Evolutionary conservation across 2,888 invertebrate genomes (phyloP).

Genomic region (Hyposoter dolosus): DNA sequence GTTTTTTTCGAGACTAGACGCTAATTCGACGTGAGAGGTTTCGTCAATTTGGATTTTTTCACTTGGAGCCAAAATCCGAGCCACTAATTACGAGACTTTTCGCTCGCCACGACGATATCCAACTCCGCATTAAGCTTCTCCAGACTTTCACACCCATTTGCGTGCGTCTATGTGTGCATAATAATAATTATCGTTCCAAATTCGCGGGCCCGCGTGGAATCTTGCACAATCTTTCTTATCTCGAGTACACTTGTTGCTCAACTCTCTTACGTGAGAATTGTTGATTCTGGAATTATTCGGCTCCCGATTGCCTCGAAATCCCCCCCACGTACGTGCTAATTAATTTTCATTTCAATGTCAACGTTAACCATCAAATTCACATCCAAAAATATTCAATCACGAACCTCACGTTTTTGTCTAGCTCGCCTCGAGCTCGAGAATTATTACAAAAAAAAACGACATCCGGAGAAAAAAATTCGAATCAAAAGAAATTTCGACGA

Average conservation of each 20-base stretch:
- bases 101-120: neutral
- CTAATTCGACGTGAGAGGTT: slow-evolving; percentile 29
- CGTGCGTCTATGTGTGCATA: neutral
- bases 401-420: too few relatives aligned
- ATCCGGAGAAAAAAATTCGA: neutral
- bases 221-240: slow-evolving; percentile 10
- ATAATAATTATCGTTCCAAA: neutral
- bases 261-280: neutral
- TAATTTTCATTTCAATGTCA: neutral
- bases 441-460: neutral
- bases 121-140: neutral
- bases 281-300: neutral
- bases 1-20: slow-evolving; percentile 36
- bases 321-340: neutral
- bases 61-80: neutral
- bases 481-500: neutral
- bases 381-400: neutral
- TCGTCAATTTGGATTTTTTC: neutral
- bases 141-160: neutral
- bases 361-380: neutral
- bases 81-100: neutral
- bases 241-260: slow-evolving; percentile 6
- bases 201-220: neutral
- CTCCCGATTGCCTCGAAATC: neutral
- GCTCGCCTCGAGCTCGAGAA: neutral